Base-by-base conservation (phyloP, 2,888 invertebrate genomes). In the Coleophora deauratella region DNA sequence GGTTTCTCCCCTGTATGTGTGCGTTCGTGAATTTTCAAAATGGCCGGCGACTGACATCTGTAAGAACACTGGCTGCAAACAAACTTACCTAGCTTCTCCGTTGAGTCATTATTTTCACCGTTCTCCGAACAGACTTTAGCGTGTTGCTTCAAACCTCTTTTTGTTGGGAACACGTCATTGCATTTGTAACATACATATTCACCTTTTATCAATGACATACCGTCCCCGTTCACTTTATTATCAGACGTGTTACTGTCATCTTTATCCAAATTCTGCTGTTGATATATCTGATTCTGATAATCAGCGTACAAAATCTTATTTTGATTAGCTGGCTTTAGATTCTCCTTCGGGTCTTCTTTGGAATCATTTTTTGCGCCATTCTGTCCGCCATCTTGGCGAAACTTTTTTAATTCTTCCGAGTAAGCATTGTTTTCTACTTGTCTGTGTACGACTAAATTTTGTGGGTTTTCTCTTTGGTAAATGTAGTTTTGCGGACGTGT, bases 1-100 rank as follows among this genome's bases (percentile, higher is more conserved):
- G 86, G 86, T 27, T 85, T 86, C 14, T 85, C 86, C 0, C 86
- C 86, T 0, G 84, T 76, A 45, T 86, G 86, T 0, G 81, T 84
- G 0, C 86, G 64, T 52, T 84, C 85, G 47, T 86, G 86, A 1
- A 86, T 86, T 55, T 85, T 86, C 41, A 86, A 62, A 2, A 86
- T 86, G 35, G 86, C 86, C 0, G 85, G 80, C 9, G 86, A 86
- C 37, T 85, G 86, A 33, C 86, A 86, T n/a, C 75, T 55, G 27
- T 86, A 86, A 0, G 80, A 64, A 15, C 86, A 86, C 14, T 81
- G 82, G 0, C 62, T 68, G 33, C 86, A 86, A 0, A 63, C 60
- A 27, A 82, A 85, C 34, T 84, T 86, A 0, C 84, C 82, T 0
- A 68, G 34, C 41, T 75, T 76, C n/a, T 81, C 81, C 0, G 51